Base-by-base conservation (phyloP, 2,888 invertebrate genomes). In the Patella ulyssiponensis region DNA sequence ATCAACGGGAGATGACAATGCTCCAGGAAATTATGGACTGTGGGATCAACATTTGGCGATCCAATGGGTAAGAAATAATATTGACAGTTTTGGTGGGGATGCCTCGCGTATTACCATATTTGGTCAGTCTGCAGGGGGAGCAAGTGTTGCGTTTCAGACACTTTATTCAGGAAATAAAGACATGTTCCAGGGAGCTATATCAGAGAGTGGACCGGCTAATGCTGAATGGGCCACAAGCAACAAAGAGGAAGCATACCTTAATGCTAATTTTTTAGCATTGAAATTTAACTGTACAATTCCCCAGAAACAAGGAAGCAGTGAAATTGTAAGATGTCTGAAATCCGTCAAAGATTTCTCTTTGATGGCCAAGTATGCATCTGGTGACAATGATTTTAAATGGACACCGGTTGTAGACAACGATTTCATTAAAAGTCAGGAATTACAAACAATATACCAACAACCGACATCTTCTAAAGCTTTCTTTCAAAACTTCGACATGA, bases 151-250 rank as follows among this genome's bases (percentile, higher is more conserved):
- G 17, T 69, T 69, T 15, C 81, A 81, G 53, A 54, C 75, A 3
- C 64, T 79, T 0, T 77, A 75, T 69, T 76, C 81, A 3, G 70
- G 20, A 12, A 73, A 75, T 53, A 56, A 64, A 52, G 79, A 76
- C 9, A 33, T 81, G 9, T 79, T 81, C 53, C 23, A 70, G 12
- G 64, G 79, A n/a, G 79, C 75, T 5, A 80, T 80, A 27, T 71
- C 79, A 12, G 73, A 79, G 23, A 77, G 79, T 14, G 87, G 87
- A 44, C n/a, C 71, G 4, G 33, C 74, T 44, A 74, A 52, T 11
- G 53, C 72, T 23, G 52, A 51, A 17, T 72, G 72, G 72, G 53
- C 72, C 9, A 44, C 44, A 44, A 44, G 0, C 44, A 44, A 4
- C 44, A 44, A 44, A 44, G 44, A 44, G 44, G 44, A 44, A 44